Conservation (phyloP, 1,140 invertebrate species). For the Trachymyrmex cornetzi region DNA sequence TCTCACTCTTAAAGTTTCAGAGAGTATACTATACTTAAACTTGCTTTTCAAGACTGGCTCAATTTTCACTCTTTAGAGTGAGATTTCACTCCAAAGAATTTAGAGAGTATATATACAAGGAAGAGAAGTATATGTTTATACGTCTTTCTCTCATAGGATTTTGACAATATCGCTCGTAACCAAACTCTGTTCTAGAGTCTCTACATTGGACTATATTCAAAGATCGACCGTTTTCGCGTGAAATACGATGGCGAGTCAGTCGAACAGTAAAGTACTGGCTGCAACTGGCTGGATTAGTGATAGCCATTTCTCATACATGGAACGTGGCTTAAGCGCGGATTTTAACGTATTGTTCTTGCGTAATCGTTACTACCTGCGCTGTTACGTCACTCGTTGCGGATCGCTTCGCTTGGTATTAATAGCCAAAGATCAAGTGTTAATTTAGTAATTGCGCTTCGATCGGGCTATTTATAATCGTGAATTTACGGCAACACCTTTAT, state of each 20-base stretch:
- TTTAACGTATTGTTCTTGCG: conserved; percentile 52
- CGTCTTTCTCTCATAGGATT: no score
- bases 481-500: conserved; percentile 29
- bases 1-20: no score
- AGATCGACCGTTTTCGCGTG: no score
- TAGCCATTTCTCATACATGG: conserved; percentile 24
- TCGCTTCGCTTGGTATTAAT: conserved; percentile 58
- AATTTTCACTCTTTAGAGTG: no score
- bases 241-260: not conserved
- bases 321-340: not conserved
- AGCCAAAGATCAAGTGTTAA: conserved; percentile 54
- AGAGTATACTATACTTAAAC: no score
- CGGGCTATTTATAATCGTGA: conserved; percentile 24
- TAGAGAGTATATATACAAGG: no score
- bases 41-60: no score
- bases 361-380: conserved; percentile 41
- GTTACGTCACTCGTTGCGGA: conserved; percentile 48
- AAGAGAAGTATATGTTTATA: no score
- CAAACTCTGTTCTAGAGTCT: no score
- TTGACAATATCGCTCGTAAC: no score
- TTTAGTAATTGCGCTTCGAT: conserved; percentile 24
- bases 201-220: not conserved
- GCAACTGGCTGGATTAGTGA: conserved; percentile 23
- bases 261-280: conserved; percentile 1
- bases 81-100: no score